A percentile compares a stretch with the other conserved stretches of the same genome.
Evolutionary conservation across 92 coral and sea anemone genomes (phyloP).

Genomic region (Pocillopora grandis): DNA sequence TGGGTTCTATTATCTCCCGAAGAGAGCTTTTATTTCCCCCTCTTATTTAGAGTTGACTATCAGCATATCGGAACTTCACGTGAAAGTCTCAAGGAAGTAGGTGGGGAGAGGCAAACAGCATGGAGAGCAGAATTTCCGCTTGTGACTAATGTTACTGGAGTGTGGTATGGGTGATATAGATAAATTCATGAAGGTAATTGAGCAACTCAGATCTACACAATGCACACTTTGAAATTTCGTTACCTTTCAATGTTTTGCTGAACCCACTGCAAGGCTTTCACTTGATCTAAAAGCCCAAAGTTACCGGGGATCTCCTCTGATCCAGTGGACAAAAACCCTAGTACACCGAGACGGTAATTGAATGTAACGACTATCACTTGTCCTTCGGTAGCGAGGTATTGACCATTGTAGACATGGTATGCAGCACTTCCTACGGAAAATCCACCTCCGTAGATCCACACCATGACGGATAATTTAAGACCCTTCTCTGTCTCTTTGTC

Average conservation of each 20-base stretch:
- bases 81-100: too few relatives aligned
- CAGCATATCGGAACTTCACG: too few relatives aligned
- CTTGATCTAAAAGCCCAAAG: slow-evolving; percentile 62
- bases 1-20: too few relatives aligned
- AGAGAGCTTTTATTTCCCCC: too few relatives aligned
- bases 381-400: slow-evolving; percentile 60
- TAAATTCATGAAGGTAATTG: too few relatives aligned
- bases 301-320: slow-evolving; percentile 64
- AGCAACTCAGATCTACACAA: too few relatives aligned
- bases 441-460: slow-evolving; percentile 71
- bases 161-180: too few relatives aligned
- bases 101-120: too few relatives aligned
- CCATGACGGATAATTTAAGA: slow-evolving; percentile 47
- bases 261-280: slow-evolving; percentile 64
- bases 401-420: slow-evolving; percentile 16
- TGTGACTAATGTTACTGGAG: too few relatives aligned
- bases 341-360: slow-evolving; percentile 68
- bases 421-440: slow-evolving; percentile 40
- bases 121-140: too few relatives aligned
- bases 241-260: slow-evolving; percentile 62
- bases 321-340: slow-evolving; percentile 64
- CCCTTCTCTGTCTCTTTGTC: slow-evolving; percentile 18
- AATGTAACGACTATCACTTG: slow-evolving; percentile 59
- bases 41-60: too few relatives aligned
- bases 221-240: background rate